Conservation (phyloP, 2,888 invertebrate genomes). For the Cetonia aurata region DNA sequence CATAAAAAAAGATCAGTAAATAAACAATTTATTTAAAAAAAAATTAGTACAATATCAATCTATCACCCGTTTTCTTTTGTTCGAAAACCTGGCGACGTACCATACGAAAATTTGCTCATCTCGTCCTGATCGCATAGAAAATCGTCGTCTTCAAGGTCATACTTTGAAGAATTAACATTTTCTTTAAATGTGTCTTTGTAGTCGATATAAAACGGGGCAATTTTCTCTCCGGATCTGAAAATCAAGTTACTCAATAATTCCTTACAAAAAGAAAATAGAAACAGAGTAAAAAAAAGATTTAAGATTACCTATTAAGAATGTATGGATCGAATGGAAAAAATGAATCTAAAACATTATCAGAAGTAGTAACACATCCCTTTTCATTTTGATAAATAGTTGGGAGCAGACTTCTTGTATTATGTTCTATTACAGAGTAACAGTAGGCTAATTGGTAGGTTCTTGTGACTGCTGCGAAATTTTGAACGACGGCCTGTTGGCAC, state of each 20-base stretch:
- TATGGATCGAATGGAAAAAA: slow-evolving; percentile 96
- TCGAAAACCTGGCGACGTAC: slow-evolving; percentile 67
- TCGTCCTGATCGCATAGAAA: slow-evolving; percentile 48
- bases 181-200: slow-evolving; percentile 65
- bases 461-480: slow-evolving; percentile 85
- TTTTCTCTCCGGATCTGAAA: slow-evolving; percentile 64
- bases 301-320: slow-evolving; percentile 74
- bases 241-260: not conserved
- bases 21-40: too few relatives aligned
- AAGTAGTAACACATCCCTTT: slow-evolving; percentile 60
- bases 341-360: slow-evolving; percentile 67
- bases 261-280: slow-evolving; percentile 3
- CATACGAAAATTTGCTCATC: slow-evolving; percentile 63
- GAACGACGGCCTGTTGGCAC: slow-evolving; percentile 82
- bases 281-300: slow-evolving; percentile 11
- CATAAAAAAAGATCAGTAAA: too few relatives aligned
- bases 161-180: slow-evolving; percentile 12
- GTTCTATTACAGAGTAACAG: slow-evolving; percentile 91
- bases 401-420: slow-evolving; percentile 77
- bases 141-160: slow-evolving; percentile 50
- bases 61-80: slow-evolving; percentile 53
- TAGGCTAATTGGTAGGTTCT: slow-evolving; percentile 90
- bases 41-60: not conserved
- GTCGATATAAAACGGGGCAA: slow-evolving; percentile 67
- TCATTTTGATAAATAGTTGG: slow-evolving; percentile 72